Evolutionary conservation across 2,888 invertebrate genomes (phyloP).

Genomic region (Philereme transversata): DNA sequence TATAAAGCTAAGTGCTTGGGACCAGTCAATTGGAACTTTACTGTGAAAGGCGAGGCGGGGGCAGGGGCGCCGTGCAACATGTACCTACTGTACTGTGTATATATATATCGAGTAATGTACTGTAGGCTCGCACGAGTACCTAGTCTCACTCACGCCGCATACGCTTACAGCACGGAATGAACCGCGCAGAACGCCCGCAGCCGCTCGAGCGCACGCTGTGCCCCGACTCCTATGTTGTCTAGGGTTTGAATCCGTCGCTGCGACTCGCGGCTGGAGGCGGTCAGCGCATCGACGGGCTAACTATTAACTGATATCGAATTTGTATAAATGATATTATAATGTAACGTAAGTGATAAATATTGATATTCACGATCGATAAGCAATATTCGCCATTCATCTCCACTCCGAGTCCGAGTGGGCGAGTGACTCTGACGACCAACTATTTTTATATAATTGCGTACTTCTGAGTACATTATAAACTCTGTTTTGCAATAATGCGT

Average conservation of each 20-base stretch:
- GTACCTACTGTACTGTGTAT: too few species aligned
- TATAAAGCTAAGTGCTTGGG: constrained; percentile 11
- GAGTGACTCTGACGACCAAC: constrained; percentile 53
- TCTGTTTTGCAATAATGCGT: constrained; percentile 34
- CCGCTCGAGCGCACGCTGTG: background rate
- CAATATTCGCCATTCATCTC: constrained; percentile 46
- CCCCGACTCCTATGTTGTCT: background rate
- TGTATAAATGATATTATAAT: constrained; percentile 48
- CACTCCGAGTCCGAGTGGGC: constrained; percentile 13
- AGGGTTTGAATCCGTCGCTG: background rate
- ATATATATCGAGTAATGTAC: constrained; percentile 1
- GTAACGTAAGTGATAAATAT: constrained; percentile 34
- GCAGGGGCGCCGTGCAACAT: constrained; percentile 4
- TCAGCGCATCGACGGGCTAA: constrained; percentile 19
- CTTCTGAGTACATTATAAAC: constrained; percentile 15
- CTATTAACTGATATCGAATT: constrained; percentile 38
- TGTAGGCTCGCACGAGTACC: constrained; percentile 21
- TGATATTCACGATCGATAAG: constrained; percentile 45
- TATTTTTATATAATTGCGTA: constrained; percentile 50
- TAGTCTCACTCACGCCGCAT: constrained; percentile 25
- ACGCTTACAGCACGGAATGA: constrained; percentile 21
- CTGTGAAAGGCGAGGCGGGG: background rate
- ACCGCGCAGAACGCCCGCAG: background rate
- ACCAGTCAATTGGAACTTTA: constrained; percentile 2
- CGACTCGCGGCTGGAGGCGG: constrained; percentile 2